Conservation (phyloP, 2,113 vertebrate genomes). For the Oenanthe oenanthe region DNA sequence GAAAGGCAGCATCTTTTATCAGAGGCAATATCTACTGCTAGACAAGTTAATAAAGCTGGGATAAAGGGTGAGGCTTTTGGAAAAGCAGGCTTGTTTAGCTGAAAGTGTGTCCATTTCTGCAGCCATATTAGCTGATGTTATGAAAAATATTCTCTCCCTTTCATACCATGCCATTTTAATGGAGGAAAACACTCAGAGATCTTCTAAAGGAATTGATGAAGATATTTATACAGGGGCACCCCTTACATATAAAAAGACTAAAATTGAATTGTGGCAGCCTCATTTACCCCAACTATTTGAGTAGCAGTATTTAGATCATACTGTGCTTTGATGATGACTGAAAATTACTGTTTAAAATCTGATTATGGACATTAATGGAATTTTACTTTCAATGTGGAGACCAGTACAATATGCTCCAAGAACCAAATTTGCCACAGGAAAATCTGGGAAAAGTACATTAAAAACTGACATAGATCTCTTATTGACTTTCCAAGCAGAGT, state of each 20-base stretch:
- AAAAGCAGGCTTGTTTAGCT: not conserved
- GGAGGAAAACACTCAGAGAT: not conserved
- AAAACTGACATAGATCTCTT: not conserved
- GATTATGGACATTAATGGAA: not conserved
- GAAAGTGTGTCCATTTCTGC: not conserved
- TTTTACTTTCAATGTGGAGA: not conserved
- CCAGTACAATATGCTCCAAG: not conserved
- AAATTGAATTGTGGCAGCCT: not conserved
- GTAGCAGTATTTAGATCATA: not conserved
- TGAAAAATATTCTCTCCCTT: not conserved
- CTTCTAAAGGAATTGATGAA: not conserved
- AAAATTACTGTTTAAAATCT: not conserved
- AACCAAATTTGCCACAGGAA: not conserved
- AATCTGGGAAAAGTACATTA: not conserved
- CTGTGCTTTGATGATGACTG: not conserved
- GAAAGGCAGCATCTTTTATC: not conserved
- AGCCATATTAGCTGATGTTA: not conserved
- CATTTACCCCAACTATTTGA: not conserved
- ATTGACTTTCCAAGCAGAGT: not conserved
- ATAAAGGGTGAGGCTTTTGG: not conserved
- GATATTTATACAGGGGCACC: not conserved
- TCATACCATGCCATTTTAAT: not conserved
- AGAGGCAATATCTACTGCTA: not conserved
- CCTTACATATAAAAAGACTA: not conserved
- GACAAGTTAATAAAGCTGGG: conserved; percentile 20